phyloP scores from a whole-genome alignment of 2,113 vertebrate species.

The Glareola pratincola region DNA sequence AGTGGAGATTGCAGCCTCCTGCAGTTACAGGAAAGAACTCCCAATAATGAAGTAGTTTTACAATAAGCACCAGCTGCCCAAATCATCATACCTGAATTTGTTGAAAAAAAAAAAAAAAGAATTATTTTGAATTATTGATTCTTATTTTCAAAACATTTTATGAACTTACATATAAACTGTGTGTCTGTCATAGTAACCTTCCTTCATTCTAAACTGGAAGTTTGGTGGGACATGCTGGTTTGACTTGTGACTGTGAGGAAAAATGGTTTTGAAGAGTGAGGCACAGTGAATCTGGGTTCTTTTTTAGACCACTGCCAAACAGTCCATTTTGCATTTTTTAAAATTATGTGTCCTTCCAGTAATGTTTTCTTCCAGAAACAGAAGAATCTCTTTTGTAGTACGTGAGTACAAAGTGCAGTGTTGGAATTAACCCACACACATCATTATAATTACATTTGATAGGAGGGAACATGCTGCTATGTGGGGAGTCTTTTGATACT shows the following conservation, averaged over 20 bases:
- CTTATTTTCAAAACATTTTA: neutral
- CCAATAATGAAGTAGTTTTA: neutral
- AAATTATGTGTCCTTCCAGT: rapidly evolving
- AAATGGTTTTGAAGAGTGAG: neutral
- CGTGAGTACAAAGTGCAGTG: neutral
- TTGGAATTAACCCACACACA: neutral
- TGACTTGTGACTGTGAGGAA: neutral
- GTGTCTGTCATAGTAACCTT: neutral
- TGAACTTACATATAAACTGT: neutral
- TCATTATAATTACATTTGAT: neutral
- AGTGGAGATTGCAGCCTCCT: neutral
- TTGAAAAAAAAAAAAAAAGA: neutral
- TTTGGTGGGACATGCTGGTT: neutral
- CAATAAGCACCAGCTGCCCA: neutral
- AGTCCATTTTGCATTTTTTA: neutral
- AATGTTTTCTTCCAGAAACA: neutral
- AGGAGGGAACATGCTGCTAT: neutral
- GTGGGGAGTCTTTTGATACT: neutral
- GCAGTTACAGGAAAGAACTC: neutral
- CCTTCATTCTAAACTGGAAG: neutral
- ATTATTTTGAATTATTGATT: neutral
- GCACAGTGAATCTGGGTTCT: neutral
- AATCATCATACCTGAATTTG: neutral
- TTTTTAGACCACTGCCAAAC: neutral
- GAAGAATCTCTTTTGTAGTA: neutral